Conservation (phyloP, 1,140 invertebrate genomes). For the Berghia stephanieae region DNA sequence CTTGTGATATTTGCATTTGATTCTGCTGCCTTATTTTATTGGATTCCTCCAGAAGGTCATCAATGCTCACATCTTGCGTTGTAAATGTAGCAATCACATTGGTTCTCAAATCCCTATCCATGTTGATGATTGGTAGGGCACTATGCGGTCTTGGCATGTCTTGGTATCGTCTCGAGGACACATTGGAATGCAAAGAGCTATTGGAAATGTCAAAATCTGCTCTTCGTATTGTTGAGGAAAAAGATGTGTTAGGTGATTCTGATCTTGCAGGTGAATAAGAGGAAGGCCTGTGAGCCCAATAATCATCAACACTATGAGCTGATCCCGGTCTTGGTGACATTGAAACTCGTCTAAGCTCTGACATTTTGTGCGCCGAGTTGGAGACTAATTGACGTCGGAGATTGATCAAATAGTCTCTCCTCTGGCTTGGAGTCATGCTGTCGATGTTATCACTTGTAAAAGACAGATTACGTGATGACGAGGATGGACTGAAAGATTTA, state of each 20-base stretch:
- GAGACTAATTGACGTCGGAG: constrained; percentile 45
- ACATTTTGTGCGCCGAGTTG: constrained; percentile 39
- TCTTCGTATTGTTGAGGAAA: constrained; percentile 10
- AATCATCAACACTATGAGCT: background rate
- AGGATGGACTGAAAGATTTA: background rate
- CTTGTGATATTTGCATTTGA: constrained; percentile 42
- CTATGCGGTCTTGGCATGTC: background rate
- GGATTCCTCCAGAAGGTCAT: constrained; percentile 44
- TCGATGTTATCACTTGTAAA: background rate
- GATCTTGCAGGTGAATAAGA: constrained; percentile 22
- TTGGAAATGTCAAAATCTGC: background rate
- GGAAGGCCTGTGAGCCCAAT: constrained; percentile 16
- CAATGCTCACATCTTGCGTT: constrained; percentile 32
- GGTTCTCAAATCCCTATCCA: constrained; percentile 22
- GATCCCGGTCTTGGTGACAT: constrained; percentile 1
- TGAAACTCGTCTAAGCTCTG: constrained; percentile 33
- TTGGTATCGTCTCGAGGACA: background rate
- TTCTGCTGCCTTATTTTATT: constrained; percentile 41
- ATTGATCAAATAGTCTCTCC: constrained; percentile 42
- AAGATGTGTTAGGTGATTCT: constrained; percentile 13
- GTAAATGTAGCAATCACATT: constrained; percentile 23
- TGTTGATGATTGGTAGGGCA: background rate
- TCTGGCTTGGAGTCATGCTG: constrained; percentile 49
- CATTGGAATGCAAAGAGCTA: background rate
- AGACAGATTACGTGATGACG: constrained; percentile 10